Evolutionary conservation across 1,140 invertebrate species (phyloP).

Genomic region (Drosophila subpulchrella): DNA sequence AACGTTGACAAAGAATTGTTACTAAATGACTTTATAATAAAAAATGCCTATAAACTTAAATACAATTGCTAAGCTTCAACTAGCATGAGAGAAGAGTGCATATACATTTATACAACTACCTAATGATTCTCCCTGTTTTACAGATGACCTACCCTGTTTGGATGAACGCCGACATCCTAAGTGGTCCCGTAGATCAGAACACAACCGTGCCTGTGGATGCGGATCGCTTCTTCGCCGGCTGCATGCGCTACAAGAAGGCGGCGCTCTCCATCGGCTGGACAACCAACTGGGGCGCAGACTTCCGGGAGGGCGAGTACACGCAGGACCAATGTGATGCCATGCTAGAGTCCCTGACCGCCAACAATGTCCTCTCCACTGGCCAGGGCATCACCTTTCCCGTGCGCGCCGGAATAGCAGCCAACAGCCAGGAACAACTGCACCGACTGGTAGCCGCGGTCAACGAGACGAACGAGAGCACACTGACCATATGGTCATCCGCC

Average conservation of each 20-base stretch:
- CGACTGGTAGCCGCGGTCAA: conserved; percentile 81
- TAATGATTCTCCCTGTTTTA: not conserved
- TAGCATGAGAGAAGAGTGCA: too few species aligned
- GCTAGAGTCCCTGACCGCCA: conserved; percentile 85
- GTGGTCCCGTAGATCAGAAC: conserved; percentile 89
- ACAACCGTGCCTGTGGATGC: conserved; percentile 88
- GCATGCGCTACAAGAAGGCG: conserved; percentile 87
- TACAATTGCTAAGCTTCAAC: too few species aligned
- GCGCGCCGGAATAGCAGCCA: conserved; percentile 89
- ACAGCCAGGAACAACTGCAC: conserved; percentile 86
- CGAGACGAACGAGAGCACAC: conserved; percentile 84
- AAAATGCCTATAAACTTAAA: too few species aligned
- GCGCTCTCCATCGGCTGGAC: conserved; percentile 95
- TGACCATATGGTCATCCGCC: conserved; percentile 90
- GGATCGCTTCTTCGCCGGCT: conserved; percentile 86
- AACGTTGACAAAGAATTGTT: too few species aligned
- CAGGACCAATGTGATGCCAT: conserved; percentile 89
- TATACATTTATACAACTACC: not conserved
- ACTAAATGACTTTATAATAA: too few species aligned
- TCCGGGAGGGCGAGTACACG: conserved; percentile 87
- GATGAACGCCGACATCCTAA: conserved; percentile 95
- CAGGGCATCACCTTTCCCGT: conserved; percentile 93
- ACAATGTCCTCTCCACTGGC: conserved; percentile 84
- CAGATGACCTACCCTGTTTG: conserved; percentile 92
- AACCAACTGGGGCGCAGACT: conserved; percentile 87